phyloP scores from a whole-genome alignment of 2,113 vertebrate species.

The Gallinago jamesoni region DNA sequence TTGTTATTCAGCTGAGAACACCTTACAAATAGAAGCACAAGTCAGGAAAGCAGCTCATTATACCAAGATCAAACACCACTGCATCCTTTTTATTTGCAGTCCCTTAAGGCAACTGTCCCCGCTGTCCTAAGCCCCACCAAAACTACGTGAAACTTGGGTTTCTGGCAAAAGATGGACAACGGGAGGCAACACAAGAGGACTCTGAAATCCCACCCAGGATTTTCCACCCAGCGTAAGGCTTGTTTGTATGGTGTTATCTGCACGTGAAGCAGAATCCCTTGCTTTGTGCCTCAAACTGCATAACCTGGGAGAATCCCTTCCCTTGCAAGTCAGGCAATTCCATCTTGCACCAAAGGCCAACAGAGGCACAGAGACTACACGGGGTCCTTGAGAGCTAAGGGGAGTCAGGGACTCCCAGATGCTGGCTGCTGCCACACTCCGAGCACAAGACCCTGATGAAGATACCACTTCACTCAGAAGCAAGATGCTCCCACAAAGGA shows the following conservation, averaged over 20 bases:
- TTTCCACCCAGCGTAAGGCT: background rate
- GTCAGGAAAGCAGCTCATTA: background rate
- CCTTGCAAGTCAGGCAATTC: background rate
- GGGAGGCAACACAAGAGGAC: background rate
- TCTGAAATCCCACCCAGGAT: background rate
- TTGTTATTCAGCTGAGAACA: conserved; percentile 86
- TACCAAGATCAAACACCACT: background rate
- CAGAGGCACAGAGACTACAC: background rate
- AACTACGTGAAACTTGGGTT: background rate
- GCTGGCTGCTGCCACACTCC: background rate
- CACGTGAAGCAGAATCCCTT: background rate
- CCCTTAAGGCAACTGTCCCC: background rate
- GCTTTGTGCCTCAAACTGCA: background rate
- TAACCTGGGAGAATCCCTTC: background rate
- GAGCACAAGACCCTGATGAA: background rate
- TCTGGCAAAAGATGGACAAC: background rate
- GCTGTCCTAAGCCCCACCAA: background rate
- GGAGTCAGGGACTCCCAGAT: background rate
- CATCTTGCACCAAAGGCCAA: background rate
- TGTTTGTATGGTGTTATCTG: background rate
- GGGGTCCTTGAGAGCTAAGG: background rate
- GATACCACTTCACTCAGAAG: background rate
- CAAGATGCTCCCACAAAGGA: background rate
- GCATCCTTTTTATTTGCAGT: background rate
- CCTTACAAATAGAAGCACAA: conserved; percentile 66